Evolutionary conservation across 2,888 invertebrate species (phyloP).

Genomic region (Epirrhoe alternata): DNA sequence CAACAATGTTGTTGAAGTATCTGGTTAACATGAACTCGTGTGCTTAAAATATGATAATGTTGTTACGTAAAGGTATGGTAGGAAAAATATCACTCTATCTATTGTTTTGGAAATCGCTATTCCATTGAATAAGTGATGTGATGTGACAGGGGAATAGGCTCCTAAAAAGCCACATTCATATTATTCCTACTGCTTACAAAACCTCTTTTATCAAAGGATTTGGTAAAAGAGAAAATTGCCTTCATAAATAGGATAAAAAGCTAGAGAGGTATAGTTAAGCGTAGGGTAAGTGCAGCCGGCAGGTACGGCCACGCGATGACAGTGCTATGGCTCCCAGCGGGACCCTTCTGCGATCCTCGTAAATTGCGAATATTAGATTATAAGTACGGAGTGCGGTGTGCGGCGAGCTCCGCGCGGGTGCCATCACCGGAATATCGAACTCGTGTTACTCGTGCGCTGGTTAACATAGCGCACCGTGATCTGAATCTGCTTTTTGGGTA

Average conservation of each 20-base stretch:
- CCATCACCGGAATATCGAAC: constrained; percentile 79
- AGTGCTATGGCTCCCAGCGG: constrained; percentile 78
- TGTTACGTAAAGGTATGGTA: constrained; percentile 12
- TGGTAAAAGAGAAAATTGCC: constrained; percentile 55
- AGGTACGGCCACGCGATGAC: constrained; percentile 78
- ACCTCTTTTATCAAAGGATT: constrained; percentile 31
- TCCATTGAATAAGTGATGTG: constrained; percentile 18
- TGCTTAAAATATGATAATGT: constrained; percentile 17
- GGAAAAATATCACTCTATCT: background rate
- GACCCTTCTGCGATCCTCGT: constrained; percentile 78
- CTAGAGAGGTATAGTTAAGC: constrained; percentile 68
- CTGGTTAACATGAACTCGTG: constrained; percentile 18
- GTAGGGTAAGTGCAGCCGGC: constrained; percentile 73
- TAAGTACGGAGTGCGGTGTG: constrained; percentile 79
- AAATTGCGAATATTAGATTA: constrained; percentile 85
- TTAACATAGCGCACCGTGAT: constrained; percentile 74
- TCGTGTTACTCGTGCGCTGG: constrained; percentile 75
- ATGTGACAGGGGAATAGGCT: constrained; percentile 12
- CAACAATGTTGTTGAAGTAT: constrained; percentile 23
- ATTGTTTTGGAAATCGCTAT: constrained; percentile 10
- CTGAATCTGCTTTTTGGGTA: constrained; percentile 73
- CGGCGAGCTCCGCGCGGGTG: constrained; percentile 57
- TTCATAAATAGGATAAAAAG: constrained; percentile 51
- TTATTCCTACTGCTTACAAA: constrained; percentile 31
- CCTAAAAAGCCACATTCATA: constrained; percentile 31